phyloP scores from a whole-genome alignment of 2,888 invertebrate genomes.

The Norana najaformis region DNA sequence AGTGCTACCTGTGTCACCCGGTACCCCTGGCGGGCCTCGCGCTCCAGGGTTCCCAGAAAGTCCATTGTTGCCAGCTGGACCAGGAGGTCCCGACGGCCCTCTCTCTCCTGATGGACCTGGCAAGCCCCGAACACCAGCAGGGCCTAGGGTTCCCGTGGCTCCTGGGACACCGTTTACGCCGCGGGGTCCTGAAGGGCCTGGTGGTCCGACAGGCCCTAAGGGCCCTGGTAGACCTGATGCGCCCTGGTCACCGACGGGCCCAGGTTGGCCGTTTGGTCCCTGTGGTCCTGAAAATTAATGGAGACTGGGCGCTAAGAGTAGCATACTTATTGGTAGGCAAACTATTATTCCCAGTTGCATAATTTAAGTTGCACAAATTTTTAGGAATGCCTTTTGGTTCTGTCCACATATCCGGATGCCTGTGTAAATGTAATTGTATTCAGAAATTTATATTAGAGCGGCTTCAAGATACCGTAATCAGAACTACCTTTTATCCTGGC shows the following conservation, averaged over 20 bases:
- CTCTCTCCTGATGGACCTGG: slow-evolving; percentile 5
- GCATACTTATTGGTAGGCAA: background rate
- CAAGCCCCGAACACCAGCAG: slow-evolving; percentile 47
- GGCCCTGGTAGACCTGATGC: background rate
- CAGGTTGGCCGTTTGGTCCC: slow-evolving; percentile 27
- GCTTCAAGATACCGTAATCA: no score
- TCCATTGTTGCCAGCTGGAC: slow-evolving; percentile 67
- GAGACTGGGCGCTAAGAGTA: background rate
- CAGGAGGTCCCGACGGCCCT: slow-evolving; percentile 42
- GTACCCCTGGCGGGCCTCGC: background rate
- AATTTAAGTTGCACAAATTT: background rate
- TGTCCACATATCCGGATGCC: background rate
- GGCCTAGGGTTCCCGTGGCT: slow-evolving; percentile 35
- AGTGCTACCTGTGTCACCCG: slow-evolving; percentile 10
- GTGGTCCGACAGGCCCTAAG: background rate
- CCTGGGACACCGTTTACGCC: slow-evolving; percentile 33
- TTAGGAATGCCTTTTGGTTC: background rate
- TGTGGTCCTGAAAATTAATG: slow-evolving; percentile 8
- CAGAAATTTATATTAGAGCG: no score
- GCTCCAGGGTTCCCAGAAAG: background rate
- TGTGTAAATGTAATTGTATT: no score
- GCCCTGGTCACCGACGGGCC: slow-evolving; percentile 21
- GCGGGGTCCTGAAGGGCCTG: slow-evolving; percentile 30
- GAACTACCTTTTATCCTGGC: no score
- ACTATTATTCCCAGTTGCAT: background rate